Conservation (phyloP, 2,797 vertebrate species). For the Enteromius argenteus region DNA sequence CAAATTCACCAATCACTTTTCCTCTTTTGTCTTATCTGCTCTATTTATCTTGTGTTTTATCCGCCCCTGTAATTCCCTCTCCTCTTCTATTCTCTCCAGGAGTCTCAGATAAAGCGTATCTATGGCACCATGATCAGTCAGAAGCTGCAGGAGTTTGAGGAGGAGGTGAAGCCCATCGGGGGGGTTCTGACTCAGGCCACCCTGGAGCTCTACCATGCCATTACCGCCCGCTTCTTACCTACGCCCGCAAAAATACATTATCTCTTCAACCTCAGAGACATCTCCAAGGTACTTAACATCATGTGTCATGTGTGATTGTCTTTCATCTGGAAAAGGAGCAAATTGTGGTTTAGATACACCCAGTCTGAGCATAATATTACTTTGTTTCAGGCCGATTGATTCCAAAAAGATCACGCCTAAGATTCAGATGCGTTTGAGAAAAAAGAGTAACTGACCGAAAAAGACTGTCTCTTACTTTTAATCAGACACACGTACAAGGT, state of each 20-base stretch:
- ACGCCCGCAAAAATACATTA: conserved; percentile 92
- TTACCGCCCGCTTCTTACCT: conserved; percentile 84
- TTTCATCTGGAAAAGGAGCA: background rate
- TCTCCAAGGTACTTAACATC: conserved; percentile 83
- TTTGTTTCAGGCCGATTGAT: background rate
- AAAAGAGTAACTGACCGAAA: background rate
- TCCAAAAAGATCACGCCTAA: background rate
- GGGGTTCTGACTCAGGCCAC: conserved; percentile 84
- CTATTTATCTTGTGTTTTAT: conserved; percentile 45
- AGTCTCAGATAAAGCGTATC: conserved; percentile 85
- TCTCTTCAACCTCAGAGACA: conserved; percentile 92
- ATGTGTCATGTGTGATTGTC: background rate
- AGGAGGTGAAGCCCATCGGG: conserved; percentile 87
- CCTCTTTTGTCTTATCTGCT: conserved; percentile 19
- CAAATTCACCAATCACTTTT: conserved; percentile 8
- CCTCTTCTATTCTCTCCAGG: conserved; percentile 69
- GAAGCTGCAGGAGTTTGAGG: conserved; percentile 88
- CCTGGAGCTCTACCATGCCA: conserved; percentile 82
- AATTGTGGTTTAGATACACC: background rate
- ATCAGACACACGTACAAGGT: background rate
- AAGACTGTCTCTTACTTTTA: background rate
- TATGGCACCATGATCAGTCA: conserved; percentile 89
- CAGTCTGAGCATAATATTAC: background rate
- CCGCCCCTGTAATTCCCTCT: conserved; percentile 8
- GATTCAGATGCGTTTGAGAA: background rate